Conservation (phyloP, 2,797 vertebrate species). For the Rhodeus uyekii region DNA sequence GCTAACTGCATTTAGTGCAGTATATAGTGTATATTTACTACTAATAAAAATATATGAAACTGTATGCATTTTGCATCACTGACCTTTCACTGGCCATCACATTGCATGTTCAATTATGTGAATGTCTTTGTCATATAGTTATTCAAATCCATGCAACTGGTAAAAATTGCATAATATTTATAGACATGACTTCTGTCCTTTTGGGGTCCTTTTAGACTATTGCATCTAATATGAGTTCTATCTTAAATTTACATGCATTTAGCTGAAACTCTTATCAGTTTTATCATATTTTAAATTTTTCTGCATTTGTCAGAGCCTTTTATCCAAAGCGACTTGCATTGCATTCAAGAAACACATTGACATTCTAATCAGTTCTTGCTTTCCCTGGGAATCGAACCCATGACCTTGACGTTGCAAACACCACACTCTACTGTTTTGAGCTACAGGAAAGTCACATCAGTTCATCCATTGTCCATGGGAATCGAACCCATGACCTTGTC, state of each 20-base stretch:
- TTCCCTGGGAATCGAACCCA: no score
- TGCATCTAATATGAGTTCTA: neutral
- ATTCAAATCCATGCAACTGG: neutral
- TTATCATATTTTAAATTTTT: neutral
- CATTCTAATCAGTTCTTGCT: no score
- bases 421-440: no score
- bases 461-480: no score
- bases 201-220: neutral
- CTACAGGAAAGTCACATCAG: no score
- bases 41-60: neutral
- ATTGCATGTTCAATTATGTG: neutral
- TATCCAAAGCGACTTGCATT: neutral
- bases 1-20: conserved; percentile 56
- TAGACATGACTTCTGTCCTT: neutral
- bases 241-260: neutral
- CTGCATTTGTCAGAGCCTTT: neutral
- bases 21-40: conserved; percentile 57
- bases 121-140: conserved; percentile 10
- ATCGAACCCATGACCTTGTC: no score
- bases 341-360: no score
- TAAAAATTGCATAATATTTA: neutral
- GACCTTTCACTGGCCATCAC: neutral
- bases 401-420: no score
- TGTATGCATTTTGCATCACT: neutral
- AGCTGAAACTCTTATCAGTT: neutral